Evolutionary conservation across 2,797 vertebrate species (phyloP).

Genomic region (Ispidina picta): DNA sequence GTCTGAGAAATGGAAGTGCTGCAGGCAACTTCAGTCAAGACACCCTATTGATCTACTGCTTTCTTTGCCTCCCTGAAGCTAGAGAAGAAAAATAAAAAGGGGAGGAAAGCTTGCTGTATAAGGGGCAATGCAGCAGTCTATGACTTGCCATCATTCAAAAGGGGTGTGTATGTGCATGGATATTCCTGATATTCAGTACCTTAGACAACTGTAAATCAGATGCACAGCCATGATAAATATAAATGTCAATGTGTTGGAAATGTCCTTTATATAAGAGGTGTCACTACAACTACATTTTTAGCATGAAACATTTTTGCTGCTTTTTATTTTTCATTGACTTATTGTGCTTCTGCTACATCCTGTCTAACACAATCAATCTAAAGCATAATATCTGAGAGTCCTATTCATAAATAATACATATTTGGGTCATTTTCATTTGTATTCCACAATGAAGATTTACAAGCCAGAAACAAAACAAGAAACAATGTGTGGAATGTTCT

Average conservation of each 20-base stretch:
- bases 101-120: conserved; percentile 36
- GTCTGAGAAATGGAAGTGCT: conserved; percentile 86
- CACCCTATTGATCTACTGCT: conserved; percentile 83
- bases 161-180: conserved; percentile 58
- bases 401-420: conserved; percentile 73
- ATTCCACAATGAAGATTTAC: conserved; percentile 68
- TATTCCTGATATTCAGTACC: conserved; percentile 51
- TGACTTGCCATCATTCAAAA: conserved; percentile 47
- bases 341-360: conserved; percentile 52
- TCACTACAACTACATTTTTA: conserved; percentile 42
- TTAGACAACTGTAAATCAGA: conserved; percentile 58
- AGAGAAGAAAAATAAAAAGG: conserved; percentile 66
- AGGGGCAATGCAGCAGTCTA: conserved; percentile 22
- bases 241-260: conserved; percentile 25
- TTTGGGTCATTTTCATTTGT: conserved; percentile 49
- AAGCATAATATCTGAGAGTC: conserved; percentile 55
- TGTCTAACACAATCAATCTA: conserved; percentile 69
- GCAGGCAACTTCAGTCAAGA: conserved; percentile 79
- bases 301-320: conserved; percentile 20
- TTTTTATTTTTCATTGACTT: conserved; percentile 67
- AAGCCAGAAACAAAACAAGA: conserved; percentile 53
- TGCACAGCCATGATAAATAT: conserved; percentile 20
- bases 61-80: conserved; percentile 75
- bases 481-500: conserved; percentile 19
- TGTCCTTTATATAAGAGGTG: conserved; percentile 44